Conservation (phyloP, 2,888 invertebrate genomes). For the Limnephilus lunatus region DNA sequence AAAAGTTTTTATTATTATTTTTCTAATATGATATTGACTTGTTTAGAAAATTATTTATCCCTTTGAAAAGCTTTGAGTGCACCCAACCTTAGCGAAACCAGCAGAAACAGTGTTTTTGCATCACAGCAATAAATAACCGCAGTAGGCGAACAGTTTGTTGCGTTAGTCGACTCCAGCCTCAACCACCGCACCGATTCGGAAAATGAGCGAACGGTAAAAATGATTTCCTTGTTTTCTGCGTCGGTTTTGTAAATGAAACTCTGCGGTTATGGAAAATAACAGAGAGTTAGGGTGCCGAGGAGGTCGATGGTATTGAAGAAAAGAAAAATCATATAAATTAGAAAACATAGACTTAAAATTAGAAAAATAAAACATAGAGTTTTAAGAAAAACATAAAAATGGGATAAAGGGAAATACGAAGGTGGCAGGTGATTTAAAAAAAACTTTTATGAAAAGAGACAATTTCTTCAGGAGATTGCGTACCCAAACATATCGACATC, state of each 20-base stretch:
- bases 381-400: too few relatives aligned
- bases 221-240: slow-evolving; percentile 20
- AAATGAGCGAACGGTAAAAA: slow-evolving; percentile 43
- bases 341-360: not conserved
- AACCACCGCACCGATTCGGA: not conserved
- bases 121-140: not conserved
- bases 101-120: not conserved
- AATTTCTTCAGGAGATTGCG: too few relatives aligned
- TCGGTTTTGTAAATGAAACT: slow-evolving; percentile 30
- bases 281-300: not conserved
- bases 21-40: not conserved
- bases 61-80: not conserved
- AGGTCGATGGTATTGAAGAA: not conserved
- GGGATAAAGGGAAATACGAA: not conserved
- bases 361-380: too few relatives aligned
- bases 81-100: not conserved
- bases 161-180: not conserved
- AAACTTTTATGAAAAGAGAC: too few relatives aligned
- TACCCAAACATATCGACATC: too few relatives aligned
- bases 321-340: not conserved
- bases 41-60: not conserved
- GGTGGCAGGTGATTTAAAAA: too few relatives aligned
- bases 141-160: not conserved
- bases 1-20: not conserved
- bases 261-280: slow-evolving; percentile 21